Evolutionary conservation across 2,797 vertebrate genomes (phyloP), one percentile per base, ranked within the genome.

Genomic region (Taenioides sp.): DNA sequence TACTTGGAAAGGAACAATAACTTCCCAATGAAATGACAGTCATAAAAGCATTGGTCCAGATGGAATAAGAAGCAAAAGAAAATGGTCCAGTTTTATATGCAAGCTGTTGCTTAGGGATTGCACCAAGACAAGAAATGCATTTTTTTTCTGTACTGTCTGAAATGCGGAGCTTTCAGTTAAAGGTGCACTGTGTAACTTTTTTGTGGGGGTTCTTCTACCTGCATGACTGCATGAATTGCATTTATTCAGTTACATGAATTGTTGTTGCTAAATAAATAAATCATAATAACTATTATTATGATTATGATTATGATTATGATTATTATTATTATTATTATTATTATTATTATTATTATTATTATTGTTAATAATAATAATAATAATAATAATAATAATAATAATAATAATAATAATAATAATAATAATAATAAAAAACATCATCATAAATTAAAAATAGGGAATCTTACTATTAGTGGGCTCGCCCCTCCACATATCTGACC

Each of bases 91-190:
- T 76, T 79, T 84, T 79, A 73, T 68, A 79, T 68, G 67, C 84
- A 90, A 86, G 88, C 87, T 85, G 86, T 76, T 86, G 76, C 76
- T 75, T 81, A 83, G 70, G 74, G 68, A 63, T 65, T 68, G 72
- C 71, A 80, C 69, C 5, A 71, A 68, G 50, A 52, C 68, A 81
- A 69, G 2, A 25, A 74, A 79, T 75, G 67, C 60, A 73, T 87
- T 75, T 37, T 62, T 43, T 47, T 43, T 43, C 43, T 47, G 14
- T 17, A 47, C 14, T 47, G 4, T 47, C 43, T 47, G 16, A 47
- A 47, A 47, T 17, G 18, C 18, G 27, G 16, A 31, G 7, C 14
- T n/a, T 34, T n/a, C 59, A n/a, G 28, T 34, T 34, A 61, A 27
- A 28, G 57, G 23, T 59, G 23, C 25, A n/a, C 3, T 23, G 11